Percentiles rank a stretch among this genome's conserved stretches.
phyloP scores from a whole-genome alignment of 2,797 vertebrate species.

The Myotis myotis region DNA sequence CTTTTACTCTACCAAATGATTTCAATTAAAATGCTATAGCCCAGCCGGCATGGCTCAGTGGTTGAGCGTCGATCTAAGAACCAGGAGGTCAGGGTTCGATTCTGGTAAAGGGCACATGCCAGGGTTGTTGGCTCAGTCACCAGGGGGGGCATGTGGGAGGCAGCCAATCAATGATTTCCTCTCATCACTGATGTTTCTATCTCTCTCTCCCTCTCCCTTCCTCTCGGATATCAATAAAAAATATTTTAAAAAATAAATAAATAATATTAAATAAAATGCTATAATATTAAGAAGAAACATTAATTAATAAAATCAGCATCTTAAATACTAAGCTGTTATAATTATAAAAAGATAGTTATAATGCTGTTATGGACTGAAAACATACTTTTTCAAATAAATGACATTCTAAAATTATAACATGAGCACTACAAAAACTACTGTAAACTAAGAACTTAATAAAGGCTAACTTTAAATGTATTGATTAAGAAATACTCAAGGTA shows the following conservation, averaged over 20 bases:
- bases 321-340: slow-evolving; percentile 28
- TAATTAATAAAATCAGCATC: slow-evolving; percentile 25
- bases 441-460: slow-evolving; percentile 51
- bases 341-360: slow-evolving; percentile 18
- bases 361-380: background rate
- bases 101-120: background rate
- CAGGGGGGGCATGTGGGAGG: background rate
- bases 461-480: slow-evolving; percentile 37
- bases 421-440: background rate
- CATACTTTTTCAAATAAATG: slow-evolving; percentile 36
- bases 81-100: background rate
- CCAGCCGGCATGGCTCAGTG: background rate
- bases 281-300: background rate
- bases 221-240: background rate
- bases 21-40: slow-evolving; percentile 41
- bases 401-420: slow-evolving; percentile 53
- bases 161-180: background rate
- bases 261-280: slow-evolving; percentile 44
- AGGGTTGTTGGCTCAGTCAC: background rate
- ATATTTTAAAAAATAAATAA: background rate
- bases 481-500: slow-evolving; percentile 48
- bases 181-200: background rate
- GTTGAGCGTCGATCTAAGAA: background rate
- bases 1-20: slow-evolving; percentile 30
- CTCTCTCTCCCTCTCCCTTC: background rate